These are phyloP conservation scores for Pecten maximus DNA, from an alignment of 2,888 invertebrate genomes.

Conservation along the genomic window DNA sequence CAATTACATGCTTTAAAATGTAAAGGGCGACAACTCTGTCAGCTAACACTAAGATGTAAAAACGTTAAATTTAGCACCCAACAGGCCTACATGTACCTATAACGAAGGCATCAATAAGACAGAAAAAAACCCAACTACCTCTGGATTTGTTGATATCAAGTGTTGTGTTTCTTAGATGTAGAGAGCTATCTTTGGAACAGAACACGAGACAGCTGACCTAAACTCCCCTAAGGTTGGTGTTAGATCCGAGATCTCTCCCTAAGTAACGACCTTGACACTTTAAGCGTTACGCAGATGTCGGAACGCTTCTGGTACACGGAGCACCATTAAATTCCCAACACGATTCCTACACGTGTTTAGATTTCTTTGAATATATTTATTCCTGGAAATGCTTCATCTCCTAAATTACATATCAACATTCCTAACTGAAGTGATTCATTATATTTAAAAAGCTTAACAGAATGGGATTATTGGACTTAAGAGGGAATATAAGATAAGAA, in stretches of 20 bases:
- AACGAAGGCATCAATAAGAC: background rate
- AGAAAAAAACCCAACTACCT: background rate
- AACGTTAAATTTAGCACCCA: no score
- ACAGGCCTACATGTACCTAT: no score
- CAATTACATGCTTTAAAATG: no score
- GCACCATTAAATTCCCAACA: background rate
- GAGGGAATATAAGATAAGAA: no score
- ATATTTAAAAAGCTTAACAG: no score
- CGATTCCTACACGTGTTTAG: background rate
- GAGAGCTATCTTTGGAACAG: background rate
- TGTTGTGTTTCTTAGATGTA: background rate
- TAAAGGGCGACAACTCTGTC: no score
- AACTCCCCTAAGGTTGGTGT: background rate
- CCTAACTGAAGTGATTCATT: no score
- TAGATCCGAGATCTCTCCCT: background rate
- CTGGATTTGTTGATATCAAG: background rate
- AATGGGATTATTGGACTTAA: no score
- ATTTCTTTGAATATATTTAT: background rate
- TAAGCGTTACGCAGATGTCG: background rate
- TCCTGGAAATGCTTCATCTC: no score
- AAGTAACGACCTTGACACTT: background rate
- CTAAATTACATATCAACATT: no score
- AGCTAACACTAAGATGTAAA: no score
- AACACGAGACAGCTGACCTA: background rate
- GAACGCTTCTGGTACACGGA: background rate